Percentiles rank a stretch among this genome's conserved stretches.
phyloP scores from a whole-genome alignment of 2,113 vertebrate genomes.

The Lepus americanus region DNA sequence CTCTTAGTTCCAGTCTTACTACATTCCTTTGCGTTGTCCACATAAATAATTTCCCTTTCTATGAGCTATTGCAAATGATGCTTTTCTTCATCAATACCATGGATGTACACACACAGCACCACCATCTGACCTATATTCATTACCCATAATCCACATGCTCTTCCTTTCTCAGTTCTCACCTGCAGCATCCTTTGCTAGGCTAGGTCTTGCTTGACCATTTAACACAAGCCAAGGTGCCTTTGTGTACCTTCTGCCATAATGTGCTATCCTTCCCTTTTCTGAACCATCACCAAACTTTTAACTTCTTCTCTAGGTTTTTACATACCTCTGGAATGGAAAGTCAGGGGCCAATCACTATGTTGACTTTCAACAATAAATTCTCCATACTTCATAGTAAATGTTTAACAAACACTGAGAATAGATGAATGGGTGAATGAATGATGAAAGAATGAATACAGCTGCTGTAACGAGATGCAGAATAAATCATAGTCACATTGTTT shows the following conservation, averaged over 20 bases:
- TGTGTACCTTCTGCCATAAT: background rate
- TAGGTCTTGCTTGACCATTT: background rate
- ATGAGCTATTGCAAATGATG: background rate
- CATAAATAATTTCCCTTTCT: constrained; percentile 3
- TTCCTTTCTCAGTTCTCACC: background rate
- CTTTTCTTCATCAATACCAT: background rate
- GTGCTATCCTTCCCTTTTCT: background rate
- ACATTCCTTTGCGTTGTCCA: background rate
- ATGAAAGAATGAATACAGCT: background rate
- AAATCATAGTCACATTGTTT: constrained; percentile 28
- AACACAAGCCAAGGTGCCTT: background rate
- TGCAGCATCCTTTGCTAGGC: background rate
- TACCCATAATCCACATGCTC: background rate
- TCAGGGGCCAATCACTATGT: background rate
- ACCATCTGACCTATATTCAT: background rate
- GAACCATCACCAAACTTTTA: background rate
- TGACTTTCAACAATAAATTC: background rate
- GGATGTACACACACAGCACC: background rate
- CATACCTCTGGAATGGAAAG: background rate
- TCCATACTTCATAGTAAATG: background rate
- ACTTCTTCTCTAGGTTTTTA: background rate
- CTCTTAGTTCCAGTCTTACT: background rate
- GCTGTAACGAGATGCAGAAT: background rate
- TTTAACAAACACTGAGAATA: background rate
- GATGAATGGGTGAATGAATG: background rate